phyloP scores from a whole-genome alignment of 2,113 vertebrate genomes.

The Neoarius graeffei region DNA sequence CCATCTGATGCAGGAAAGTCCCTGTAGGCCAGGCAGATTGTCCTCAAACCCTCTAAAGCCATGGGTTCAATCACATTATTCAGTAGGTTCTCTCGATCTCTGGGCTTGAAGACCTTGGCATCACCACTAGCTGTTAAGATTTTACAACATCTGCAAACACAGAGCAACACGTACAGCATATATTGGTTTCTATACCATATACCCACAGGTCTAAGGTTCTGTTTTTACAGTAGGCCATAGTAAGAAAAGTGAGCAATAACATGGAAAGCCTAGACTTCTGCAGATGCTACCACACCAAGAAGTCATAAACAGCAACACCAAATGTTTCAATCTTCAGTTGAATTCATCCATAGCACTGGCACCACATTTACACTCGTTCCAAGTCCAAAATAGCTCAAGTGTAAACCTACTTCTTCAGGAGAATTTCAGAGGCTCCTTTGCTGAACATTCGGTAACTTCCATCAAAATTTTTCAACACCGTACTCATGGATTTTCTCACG shows the following conservation, averaged over 20 bases:
- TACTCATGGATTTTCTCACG: slow-evolving; percentile 98
- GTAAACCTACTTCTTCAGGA: slow-evolving; percentile 90
- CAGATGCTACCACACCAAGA: not conserved
- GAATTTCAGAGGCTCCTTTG: slow-evolving; percentile 97
- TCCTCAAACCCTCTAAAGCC: slow-evolving; percentile 94
- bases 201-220: not conserved
- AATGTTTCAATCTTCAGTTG: not conserved
- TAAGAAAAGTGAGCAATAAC: not conserved
- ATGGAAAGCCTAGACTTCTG: not conserved
- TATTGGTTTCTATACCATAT: not conserved
- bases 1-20: slow-evolving; percentile 85
- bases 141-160: slow-evolving; percentile 85
- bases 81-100: slow-evolving; percentile 86
- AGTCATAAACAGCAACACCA: not conserved
- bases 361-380: not conserved
- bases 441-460: slow-evolving; percentile 95
- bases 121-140: slow-evolving; percentile 83
- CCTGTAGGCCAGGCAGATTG: slow-evolving; percentile 93
- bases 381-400: not conserved
- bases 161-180: not conserved
- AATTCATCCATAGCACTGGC: not conserved
- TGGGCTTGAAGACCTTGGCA: slow-evolving; percentile 82
- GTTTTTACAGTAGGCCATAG: not conserved
- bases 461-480: slow-evolving; percentile 89
- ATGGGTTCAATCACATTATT: slow-evolving; percentile 94